Base-by-base conservation (phyloP, 1,140 invertebrate genomes). In the Venustaconcha ellipsiformis region DNA sequence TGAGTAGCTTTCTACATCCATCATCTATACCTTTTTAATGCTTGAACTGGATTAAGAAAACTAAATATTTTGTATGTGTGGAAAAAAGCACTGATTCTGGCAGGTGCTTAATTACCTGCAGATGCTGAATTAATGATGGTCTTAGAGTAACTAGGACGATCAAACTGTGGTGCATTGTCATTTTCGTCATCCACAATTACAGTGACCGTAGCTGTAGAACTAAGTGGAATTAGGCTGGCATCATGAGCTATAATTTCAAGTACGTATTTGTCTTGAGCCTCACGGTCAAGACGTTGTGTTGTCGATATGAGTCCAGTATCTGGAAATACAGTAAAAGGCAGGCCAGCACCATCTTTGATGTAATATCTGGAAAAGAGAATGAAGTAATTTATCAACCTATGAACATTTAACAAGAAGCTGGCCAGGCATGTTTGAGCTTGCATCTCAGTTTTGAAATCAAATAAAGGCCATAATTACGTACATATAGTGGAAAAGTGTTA, bases 111-210 rank as follows among this genome's bases (percentile, higher is more conserved):
- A 78, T 63, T 62, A 87, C 87, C 87, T 74, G 70, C 67, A 30
- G 66, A 71, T 23, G 83, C 80, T 23, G 84, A 82, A 79, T 86
- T 82, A 20, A 80, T 72, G 30, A 88, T 74, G n/a, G 74, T 78
- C 65, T 73, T 67, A 1, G 79, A 73, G 74, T 88, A 88, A 15
- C 70, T 81, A 14, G 74, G 80, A 30, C 79, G 79, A 17, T 82
- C 82, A 80, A 99, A 98, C 58, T 96, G 90, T 0, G 97, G 97
- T 0, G 94, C 93, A 88, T 99, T 98, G 91, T 99, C 97, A 89
- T 99, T 99, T 30, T 97, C 91, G 88, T 99, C 97, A 95, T 85
- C 82, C 8, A 90, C 83, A 81, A 81, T 78, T 6, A 89, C 80
- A 18, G 80, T 83, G 23, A 88, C 82, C 26, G 78, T 78, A 17